Base-by-base conservation (phyloP, 2,888 invertebrate species). In the Diaprepes abbreviatus region DNA sequence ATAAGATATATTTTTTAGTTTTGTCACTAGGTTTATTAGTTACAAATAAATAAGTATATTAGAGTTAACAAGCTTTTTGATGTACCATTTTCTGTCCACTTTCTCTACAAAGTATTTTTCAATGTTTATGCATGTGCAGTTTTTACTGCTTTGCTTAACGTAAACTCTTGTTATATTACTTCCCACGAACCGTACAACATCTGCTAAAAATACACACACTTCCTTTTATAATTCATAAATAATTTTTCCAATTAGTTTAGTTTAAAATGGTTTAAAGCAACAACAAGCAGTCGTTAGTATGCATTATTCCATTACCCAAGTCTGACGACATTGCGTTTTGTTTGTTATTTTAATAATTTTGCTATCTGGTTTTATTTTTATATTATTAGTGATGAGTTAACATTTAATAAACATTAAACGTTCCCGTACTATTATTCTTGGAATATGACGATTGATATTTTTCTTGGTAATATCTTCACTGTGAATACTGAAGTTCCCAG, bases 161-260 rank as follows among this genome's bases (percentile, higher is more conserved):
- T 52, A 24, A 52, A 52, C 9, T 52, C 14, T 14, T 10, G 3
- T 54, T 33, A 54, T 19, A 5, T 54, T 60, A 28, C 48, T 60
- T 60, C 60, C 33, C 60, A 60, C 60, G 60, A 33, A 35, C n/a
- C 24, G 28, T 28, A 14, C 10, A 57, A 16, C 59, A 59, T 60
- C 33, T 48, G 33, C 60, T 60, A 60, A 60, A 60, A 60, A 60
- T 60, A 60, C 14, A 16, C 14, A 16, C 48, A 33, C 31, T 60
- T 60, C 60, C 48, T 35, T 60, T 35, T 33, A 48, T 60, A 43
- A 48, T 60, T 60, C 60, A 48, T 60, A 43, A 45, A 60, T 60
- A 33, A 59, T 43, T 14, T 45, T 31, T 35, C 45, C 48, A 60
- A 60, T 60, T 60, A 60, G 33, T 45, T 16, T 48, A 28, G 31